Percentiles rank a stretch among this genome's conserved stretches.
These are phyloP conservation scores for Pangasius djambal DNA, from an alignment of 2,797 vertebrate species.

Conservation along the genomic window DNA sequence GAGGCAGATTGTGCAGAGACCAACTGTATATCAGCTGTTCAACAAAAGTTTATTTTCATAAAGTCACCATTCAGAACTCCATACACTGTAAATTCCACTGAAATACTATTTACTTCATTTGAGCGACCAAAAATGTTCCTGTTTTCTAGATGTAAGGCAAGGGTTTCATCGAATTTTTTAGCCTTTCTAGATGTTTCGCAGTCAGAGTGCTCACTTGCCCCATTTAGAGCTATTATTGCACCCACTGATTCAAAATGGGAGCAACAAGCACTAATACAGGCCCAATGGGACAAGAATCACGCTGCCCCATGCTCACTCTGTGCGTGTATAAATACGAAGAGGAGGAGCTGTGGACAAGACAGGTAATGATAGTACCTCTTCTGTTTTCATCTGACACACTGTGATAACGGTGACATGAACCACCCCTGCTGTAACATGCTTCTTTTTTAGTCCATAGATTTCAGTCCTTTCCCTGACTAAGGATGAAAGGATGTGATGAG, in stretches of 20 bases:
- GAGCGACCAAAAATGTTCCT: too few relatives aligned
- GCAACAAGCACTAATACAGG: neutral
- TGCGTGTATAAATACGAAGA: neutral
- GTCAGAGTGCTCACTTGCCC: neutral
- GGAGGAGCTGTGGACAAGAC: neutral
- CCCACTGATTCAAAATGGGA: neutral
- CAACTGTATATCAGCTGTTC: neutral
- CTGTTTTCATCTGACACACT: neutral
- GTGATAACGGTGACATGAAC: neutral
- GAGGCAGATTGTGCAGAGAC: neutral
- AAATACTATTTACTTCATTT: neutral
- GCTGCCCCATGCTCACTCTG: neutral
- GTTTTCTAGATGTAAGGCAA: neutral
- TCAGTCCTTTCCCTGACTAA: neutral
- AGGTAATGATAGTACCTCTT: neutral
- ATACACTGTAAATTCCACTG: neutral
- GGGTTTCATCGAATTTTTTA: neutral
- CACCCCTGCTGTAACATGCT: too few relatives aligned
- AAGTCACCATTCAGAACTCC: neutral
- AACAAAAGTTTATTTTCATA: neutral
- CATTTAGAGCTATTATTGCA: neutral
- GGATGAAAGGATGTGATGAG: neutral
- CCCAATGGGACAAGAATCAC: neutral
- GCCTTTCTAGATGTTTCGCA: too few relatives aligned
- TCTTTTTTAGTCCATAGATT: neutral